These are phyloP conservation scores for Agrotis ipsilon DNA, from an alignment of 2,888 invertebrate genomes.

Conservation along the genomic window DNA sequence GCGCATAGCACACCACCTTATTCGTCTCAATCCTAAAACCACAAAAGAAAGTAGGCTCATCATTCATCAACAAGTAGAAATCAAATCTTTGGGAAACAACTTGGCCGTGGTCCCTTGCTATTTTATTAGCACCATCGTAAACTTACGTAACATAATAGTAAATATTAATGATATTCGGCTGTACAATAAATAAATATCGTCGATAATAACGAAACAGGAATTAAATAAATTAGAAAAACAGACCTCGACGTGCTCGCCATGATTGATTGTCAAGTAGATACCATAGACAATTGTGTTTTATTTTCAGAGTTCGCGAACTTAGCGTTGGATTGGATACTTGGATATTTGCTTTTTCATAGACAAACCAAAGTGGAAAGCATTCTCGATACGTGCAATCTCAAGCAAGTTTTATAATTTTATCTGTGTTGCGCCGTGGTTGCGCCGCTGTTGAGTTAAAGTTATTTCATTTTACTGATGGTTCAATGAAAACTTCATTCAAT, in stretches of 20 bases:
- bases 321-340: constrained; percentile 32
- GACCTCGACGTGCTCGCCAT: constrained; percentile 94
- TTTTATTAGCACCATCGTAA: constrained; percentile 63
- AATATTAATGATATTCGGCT: constrained; percentile 72
- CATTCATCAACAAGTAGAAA: constrained; percentile 82
- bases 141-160: constrained; percentile 76
- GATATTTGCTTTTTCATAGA: constrained; percentile 49
- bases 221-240: constrained; percentile 85
- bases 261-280: constrained; percentile 88
- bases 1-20: constrained; percentile 97
- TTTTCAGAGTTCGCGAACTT: constrained; percentile 52
- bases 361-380: constrained; percentile 34
- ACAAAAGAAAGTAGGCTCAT: constrained; percentile 82
- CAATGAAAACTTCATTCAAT: neutral
- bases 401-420: neutral
- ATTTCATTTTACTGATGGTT: neutral
- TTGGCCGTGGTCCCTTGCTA: constrained; percentile 64
- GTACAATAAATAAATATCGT: constrained; percentile 71
- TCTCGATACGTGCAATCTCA: constrained; percentile 29
- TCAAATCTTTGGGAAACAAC: constrained; percentile 71
- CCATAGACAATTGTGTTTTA: constrained; percentile 70
- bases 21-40: constrained; percentile 93
- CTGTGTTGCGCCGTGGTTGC: too few species aligned
- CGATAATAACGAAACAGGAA: constrained; percentile 72
- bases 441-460: neutral